Conservation (phyloP, 1,140 invertebrate species). For the Drosophila burlai region DNA sequence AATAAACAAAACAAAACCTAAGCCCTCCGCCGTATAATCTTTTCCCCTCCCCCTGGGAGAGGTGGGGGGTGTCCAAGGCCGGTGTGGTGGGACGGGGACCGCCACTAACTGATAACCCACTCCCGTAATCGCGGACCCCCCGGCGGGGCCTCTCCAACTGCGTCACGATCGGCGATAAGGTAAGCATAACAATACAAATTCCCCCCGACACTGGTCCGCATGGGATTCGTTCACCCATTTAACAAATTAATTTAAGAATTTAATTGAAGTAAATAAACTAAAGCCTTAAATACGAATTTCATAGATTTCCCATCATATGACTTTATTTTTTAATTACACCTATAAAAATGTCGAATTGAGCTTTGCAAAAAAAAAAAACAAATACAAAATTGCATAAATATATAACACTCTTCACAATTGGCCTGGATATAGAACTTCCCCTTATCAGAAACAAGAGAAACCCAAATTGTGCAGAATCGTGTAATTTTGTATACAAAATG, state of each 20-base stretch:
- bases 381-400: too few species aligned
- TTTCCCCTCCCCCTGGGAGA: neutral
- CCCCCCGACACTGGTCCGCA: neutral
- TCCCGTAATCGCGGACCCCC: neutral
- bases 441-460: neutral
- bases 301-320: too few species aligned
- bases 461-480: neutral
- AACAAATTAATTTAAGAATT: too few species aligned
- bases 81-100: neutral
- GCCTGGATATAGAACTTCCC: too few species aligned
- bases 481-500: neutral
- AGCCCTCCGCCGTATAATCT: neutral
- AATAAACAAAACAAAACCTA: slow-evolving; percentile 36
- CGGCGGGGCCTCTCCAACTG: neutral
- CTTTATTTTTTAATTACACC: too few species aligned
- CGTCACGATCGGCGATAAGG: slow-evolving; percentile 5
- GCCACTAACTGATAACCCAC: slow-evolving; percentile 2
- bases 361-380: too few species aligned
- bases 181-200: neutral
- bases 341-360: too few species aligned
- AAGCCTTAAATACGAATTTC: too few species aligned
- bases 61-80: slow-evolving; percentile 3
- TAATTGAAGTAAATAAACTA: too few species aligned
- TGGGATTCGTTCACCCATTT: too few species aligned
- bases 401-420: too few species aligned